Evolutionary conservation across 2,888 invertebrate genomes (phyloP), one percentile per base, ranked within the genome.

Genomic region (Embidobia sp.): DNA sequence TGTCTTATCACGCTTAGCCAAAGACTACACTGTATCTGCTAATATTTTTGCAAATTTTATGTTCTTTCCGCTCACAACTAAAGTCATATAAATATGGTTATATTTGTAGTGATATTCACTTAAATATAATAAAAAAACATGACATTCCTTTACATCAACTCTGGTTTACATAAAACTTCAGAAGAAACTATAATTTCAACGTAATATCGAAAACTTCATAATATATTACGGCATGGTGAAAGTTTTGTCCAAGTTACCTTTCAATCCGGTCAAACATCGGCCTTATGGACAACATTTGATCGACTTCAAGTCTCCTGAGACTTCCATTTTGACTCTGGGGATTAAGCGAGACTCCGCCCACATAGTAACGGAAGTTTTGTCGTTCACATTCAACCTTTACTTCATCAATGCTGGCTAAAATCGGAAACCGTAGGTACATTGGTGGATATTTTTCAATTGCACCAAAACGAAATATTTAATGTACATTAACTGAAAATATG

Each of bases 241-340:
- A 85, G 83, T 87, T 85, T 87, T 82, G 88, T 85, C 86, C 85
- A 42, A 57, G 74, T 67, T 73, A 77, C 53, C 78, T 80, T 76
- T 73, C 75, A 79, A 72, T 74, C 75, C 78, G 63, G 81, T 79
- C 80, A 61, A 74, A 79, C 79, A 61, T 59, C 70, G 78, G 80
- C 63, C 73, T 77, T 74, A 73, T 63, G 77, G 81, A 82, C 80
- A 81, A 81, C 74, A 79, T 79, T 78, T 79, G 72, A 78, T 74
- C 82, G 55, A 75, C 74, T 75, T 73, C 66, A 73, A 80, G 84
- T 88, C 89, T 89, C 89, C 78, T 72, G 89, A 89, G 89, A 89
- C 89, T 87, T 89, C 89, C 89, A 89, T 89, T 89, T 89, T 89
- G 89, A 89, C 89, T 89, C 89, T 86, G 82, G 89, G 89, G 89